Evolutionary conservation across 2,888 invertebrate species (phyloP), one percentile per base, ranked within the genome.

Genomic region (Diploptera punctata): DNA sequence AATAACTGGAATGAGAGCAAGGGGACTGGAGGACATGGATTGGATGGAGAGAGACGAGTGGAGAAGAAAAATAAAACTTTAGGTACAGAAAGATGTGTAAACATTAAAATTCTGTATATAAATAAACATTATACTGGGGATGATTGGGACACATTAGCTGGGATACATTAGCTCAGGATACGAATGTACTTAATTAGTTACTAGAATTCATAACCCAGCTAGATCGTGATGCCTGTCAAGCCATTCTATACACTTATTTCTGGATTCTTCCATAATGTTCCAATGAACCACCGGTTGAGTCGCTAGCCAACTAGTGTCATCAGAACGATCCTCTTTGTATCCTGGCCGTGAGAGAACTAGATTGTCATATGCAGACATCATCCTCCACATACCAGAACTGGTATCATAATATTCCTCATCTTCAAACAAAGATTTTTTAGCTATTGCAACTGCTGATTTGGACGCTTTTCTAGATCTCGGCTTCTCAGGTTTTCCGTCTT

Each of bases 211-310:
- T n/a, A n/a, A n/a, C 52, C 1, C 21, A 18, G 52, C 33, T n/a
- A 2, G 26, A 3, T 26, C 26, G 16, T 26, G 13, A 4, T 65
- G 65, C n/a, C 70, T 75, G 13, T 67, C 67, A 3, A 77, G 70
- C 77, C 77, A 77, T 31, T 75, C 71, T 16, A 74, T 31, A 61
- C 76, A 76, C 72, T 77, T 77, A 19, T 54, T 62, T 19, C 75
- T 69, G 10, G 77, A 75, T 18, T 73, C 74, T 52, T 77, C 76
- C 44, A 75, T 68, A 16, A 62, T 61, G 1, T 49, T 29, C 75
- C 75, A 77, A 2, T 75, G 75, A 4, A 76, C 70, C 2, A 68
- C 71, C 2, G 73, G 73, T 29, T 74, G 73, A 19, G 70, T 61
- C 29, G 74, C 67, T 47, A 75, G 61, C 74, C 75, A 75, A 38